Conservation (phyloP, 2,797 vertebrate species). For the Malurus leucopterus region DNA sequence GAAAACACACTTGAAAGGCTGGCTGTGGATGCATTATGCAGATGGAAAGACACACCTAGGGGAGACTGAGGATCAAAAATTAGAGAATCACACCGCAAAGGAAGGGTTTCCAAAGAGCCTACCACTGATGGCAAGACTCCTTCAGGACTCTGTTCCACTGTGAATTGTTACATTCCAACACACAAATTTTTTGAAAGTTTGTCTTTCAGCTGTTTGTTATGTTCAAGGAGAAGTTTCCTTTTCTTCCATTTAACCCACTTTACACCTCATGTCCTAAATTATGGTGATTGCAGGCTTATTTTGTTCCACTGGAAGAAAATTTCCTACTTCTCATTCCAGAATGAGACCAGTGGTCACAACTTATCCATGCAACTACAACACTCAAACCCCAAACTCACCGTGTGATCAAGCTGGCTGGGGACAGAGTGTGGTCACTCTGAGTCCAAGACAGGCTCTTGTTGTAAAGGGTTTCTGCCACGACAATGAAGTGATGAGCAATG, state of each 20-base stretch:
- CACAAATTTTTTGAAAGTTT: background rate
- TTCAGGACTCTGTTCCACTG: background rate
- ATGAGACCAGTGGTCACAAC: background rate
- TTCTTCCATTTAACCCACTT: background rate
- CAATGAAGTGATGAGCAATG: background rate
- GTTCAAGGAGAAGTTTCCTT: background rate
- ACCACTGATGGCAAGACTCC: background rate
- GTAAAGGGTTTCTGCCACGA: constrained; percentile 23
- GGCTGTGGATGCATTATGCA: background rate
- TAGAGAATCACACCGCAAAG: background rate
- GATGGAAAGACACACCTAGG: background rate
- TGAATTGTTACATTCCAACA: background rate
- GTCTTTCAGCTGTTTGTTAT: background rate
- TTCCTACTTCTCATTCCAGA: background rate
- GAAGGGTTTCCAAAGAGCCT: background rate
- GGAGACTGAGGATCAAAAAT: background rate
- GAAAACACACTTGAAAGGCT: constrained; percentile 2
- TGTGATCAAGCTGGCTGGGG: constrained; percentile 61
- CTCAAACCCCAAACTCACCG: constrained; percentile 57
- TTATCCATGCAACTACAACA: background rate
- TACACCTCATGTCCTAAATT: background rate
- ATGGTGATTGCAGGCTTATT: background rate
- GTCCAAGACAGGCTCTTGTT: constrained; percentile 43
- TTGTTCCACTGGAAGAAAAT: background rate
- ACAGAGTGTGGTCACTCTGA: constrained; percentile 25